phyloP scores from a whole-genome alignment of 1,140 invertebrate genomes.

The Cydia amplana region DNA sequence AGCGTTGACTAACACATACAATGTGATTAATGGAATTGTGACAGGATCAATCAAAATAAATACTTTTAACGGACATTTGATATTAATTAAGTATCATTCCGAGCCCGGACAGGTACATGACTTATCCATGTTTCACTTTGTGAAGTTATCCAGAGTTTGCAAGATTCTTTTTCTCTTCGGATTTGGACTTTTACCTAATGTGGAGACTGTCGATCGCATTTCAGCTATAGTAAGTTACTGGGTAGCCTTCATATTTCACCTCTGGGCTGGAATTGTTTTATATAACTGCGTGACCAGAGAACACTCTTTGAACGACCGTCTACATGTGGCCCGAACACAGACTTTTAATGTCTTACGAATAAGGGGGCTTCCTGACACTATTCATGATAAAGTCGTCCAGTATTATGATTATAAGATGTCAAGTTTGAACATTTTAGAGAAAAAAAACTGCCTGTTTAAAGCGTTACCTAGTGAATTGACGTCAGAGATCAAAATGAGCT shows the following conservation, averaged over 20 bases:
- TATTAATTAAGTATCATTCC: conserved; percentile 35
- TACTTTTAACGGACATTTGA: conserved; percentile 37
- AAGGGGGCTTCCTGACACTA: conserved; percentile 43
- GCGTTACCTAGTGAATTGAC: conserved; percentile 42
- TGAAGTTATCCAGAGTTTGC: conserved; percentile 42
- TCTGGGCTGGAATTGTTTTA: conserved; percentile 42
- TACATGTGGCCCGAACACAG: conserved; percentile 23
- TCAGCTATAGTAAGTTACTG: conserved; percentile 39
- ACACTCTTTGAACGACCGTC: conserved; percentile 38
- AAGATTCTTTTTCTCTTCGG: conserved; percentile 47
- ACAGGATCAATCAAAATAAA: conserved; percentile 26
- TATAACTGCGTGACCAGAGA: conserved; percentile 36
- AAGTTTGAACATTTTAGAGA: conserved; percentile 37
- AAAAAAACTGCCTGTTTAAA: conserved; percentile 37
- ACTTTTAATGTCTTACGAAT: conserved; percentile 37
- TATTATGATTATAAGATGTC: conserved; percentile 45
- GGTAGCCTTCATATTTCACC: conserved; percentile 42
- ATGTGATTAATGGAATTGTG: conserved; percentile 35
- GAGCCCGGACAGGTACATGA: not conserved
- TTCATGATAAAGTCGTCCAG: conserved; percentile 39
- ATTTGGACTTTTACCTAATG: conserved; percentile 37
- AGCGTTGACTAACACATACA: conserved; percentile 38
- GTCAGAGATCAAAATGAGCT: conserved; percentile 42
- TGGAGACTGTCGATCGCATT: conserved; percentile 42
- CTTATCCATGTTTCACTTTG: conserved; percentile 32